Evolutionary conservation across 2,797 vertebrate genomes (phyloP).

Genomic region (Enteromius trimaculatus): DNA sequence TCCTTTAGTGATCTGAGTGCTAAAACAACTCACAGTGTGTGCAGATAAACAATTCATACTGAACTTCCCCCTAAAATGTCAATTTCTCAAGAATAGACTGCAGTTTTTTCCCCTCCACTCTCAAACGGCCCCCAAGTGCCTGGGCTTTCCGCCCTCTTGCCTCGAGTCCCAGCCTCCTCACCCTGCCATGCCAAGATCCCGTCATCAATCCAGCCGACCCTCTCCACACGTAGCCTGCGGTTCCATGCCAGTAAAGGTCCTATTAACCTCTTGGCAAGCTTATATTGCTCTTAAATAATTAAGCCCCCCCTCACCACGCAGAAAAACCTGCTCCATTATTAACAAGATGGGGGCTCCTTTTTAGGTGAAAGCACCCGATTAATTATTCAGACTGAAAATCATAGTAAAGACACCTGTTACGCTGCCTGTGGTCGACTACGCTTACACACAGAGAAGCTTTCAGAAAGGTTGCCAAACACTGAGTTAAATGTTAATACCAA

Average conservation of each 20-base stretch:
- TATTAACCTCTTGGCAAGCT: constrained; percentile 79
- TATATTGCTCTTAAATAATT: constrained; percentile 84
- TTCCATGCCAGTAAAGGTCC: constrained; percentile 72
- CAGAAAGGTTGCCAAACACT: not conserved
- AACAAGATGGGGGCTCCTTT: constrained; percentile 72
- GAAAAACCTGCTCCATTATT: constrained; percentile 79
- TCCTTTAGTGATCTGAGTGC: not conserved
- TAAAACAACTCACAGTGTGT: not conserved
- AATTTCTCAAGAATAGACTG: not conserved
- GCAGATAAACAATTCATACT: not conserved
- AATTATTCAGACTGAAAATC: constrained; percentile 79
- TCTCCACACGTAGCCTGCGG: constrained; percentile 54
- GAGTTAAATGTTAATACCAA: not conserved
- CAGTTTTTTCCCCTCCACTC: not conserved
- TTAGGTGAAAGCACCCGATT: constrained; percentile 75
- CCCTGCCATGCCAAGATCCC: constrained; percentile 39
- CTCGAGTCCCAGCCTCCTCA: constrained; percentile 59
- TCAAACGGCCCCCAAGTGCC: constrained; percentile 22
- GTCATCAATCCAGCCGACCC: constrained; percentile 40
- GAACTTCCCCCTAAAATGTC: not conserved
- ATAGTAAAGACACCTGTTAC: constrained; percentile 80
- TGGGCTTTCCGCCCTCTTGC: not conserved
- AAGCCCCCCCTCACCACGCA: constrained; percentile 68
- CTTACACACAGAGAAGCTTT: constrained; percentile 9
- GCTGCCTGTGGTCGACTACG: not conserved